Conservation (phyloP, 2,888 invertebrate species). For the Mythimna vitellina region DNA sequence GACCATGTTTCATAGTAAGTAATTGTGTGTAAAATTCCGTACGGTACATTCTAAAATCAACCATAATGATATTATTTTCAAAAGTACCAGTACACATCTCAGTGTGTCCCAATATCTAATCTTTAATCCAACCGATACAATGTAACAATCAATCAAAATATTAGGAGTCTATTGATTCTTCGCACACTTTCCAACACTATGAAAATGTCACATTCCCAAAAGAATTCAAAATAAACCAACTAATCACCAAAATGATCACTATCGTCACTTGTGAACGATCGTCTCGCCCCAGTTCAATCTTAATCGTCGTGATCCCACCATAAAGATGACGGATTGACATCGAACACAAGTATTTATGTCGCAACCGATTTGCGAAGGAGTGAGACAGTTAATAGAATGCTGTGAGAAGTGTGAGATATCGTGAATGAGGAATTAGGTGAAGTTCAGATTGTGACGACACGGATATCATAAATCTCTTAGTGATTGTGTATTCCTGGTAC, state of each 20-base stretch:
- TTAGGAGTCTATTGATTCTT: neutral
- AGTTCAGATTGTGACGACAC: slow-evolving; percentile 14
- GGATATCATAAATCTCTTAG: neutral
- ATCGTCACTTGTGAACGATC: slow-evolving; percentile 42
- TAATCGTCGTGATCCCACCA: slow-evolving; percentile 59
- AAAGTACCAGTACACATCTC: too few species aligned
- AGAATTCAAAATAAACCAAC: slow-evolving; percentile 16
- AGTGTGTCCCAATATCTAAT: too few species aligned
- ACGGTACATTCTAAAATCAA: neutral
- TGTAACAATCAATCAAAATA: slow-evolving; percentile 5
- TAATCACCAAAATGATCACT: slow-evolving; percentile 32
- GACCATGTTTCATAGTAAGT: too few species aligned
- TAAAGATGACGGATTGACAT: slow-evolving; percentile 67
- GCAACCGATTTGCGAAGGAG: slow-evolving; percentile 22
- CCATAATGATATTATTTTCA: too few species aligned
- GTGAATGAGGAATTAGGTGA: slow-evolving; percentile 36
- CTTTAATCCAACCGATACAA: neutral
- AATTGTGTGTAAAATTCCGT: too few species aligned
- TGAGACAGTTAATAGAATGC: slow-evolving; percentile 17
- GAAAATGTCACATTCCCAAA: slow-evolving; percentile 31
- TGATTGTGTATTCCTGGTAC: neutral
- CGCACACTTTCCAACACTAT: neutral
- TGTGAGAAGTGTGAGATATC: slow-evolving; percentile 12
- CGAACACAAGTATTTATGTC: slow-evolving; percentile 42
- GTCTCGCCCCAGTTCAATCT: slow-evolving; percentile 49